Evolutionary conservation across 2,797 vertebrate genomes (phyloP), one percentile per base, ranked within the genome.

Genomic region (Cossypha caffra): DNA sequence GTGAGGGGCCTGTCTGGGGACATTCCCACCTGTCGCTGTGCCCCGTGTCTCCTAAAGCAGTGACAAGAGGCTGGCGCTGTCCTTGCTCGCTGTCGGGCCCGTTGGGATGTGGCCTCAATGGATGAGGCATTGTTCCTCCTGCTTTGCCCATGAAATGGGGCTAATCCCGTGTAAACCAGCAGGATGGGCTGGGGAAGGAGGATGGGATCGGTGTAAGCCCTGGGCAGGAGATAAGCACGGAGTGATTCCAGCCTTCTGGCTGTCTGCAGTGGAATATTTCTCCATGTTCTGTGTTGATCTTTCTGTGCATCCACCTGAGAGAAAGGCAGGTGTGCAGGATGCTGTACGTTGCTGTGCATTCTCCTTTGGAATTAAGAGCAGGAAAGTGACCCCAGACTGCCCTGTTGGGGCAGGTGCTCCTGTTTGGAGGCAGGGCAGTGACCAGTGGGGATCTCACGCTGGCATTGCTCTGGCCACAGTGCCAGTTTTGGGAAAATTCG

Each of bases 41-140:
- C 37, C 55, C 0, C 0, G 38, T 13, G 2, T 85, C 43, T 21
- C 19, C 0, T 12, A 10, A 12, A 1, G 0, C 59, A 0, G 7
- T 1, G 38, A n/a, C 17, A 3, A 10, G 37, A 23, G 52, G n/a
- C 40, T 17, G 64, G 43, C 1, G 11, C 45, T 38, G 51, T 10
- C 33, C 45, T 37, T 1, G 1, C 40, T 24, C 0, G 0, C 52
- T 0, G 12, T 0, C 8, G 29, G 37, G 38, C 33, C 6, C 7
- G 0, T 43, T 8, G 37, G 63, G 43, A 43, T 1, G 0, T 0
- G 0, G 71, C 40, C 28, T 26, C 3, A 0, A 0, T 9, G 78
- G 31, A 2, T 5, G 38, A 57, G 58, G 13, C 3, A 2, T 13
- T 1, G 16, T 71, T 63, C 74, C 25, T 77, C 31, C 61, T 10